These are phyloP conservation scores for Apis cerana DNA, from an alignment of 1,140 invertebrate genomes.

Conservation along the genomic window DNA sequence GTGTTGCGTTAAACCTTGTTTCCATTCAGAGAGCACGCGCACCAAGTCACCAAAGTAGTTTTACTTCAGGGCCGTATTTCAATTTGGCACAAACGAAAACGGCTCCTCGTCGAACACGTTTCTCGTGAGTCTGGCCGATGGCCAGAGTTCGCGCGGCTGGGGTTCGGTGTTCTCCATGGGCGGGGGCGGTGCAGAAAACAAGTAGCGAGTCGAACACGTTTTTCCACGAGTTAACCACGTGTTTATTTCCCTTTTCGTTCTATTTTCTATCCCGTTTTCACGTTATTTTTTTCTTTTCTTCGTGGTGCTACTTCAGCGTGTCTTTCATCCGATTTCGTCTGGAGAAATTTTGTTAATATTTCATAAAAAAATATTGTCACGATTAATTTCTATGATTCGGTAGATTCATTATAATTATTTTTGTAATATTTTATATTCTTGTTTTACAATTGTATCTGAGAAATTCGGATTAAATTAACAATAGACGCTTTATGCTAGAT, in stretches of 20 bases:
- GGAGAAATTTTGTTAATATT: no score
- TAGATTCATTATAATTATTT: no score
- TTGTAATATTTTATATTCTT: no score
- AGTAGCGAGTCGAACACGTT: neutral
- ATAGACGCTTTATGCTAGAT: no score
- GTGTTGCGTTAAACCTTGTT: neutral
- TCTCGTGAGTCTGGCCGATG: slow-evolving; percentile 1
- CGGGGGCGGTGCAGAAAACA: neutral
- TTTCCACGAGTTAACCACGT: neutral
- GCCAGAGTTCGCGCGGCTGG: slow-evolving; percentile 15
- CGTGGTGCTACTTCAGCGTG: neutral
- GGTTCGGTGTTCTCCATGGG: slow-evolving; percentile 1
- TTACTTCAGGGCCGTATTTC: neutral
- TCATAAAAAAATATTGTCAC: no score
- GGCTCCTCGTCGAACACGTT: slow-evolving; percentile 2
- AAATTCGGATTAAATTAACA: no score
- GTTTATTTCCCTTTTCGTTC: neutral
- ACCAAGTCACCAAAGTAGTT: neutral
- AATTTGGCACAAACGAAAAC: slow-evolving; percentile 29
- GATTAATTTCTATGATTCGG: no score
- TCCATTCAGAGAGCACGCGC: slow-evolving; percentile 9
- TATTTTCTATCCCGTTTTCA: neutral
- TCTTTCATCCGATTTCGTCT: neutral
- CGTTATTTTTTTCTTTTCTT: neutral
- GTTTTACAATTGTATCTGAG: no score